Percentiles rank a stretch among this genome's conserved stretches.
These are phyloP conservation scores for Carassius gibelio DNA, from an alignment of 2,113 vertebrate species.

Conservation along the genomic window DNA sequence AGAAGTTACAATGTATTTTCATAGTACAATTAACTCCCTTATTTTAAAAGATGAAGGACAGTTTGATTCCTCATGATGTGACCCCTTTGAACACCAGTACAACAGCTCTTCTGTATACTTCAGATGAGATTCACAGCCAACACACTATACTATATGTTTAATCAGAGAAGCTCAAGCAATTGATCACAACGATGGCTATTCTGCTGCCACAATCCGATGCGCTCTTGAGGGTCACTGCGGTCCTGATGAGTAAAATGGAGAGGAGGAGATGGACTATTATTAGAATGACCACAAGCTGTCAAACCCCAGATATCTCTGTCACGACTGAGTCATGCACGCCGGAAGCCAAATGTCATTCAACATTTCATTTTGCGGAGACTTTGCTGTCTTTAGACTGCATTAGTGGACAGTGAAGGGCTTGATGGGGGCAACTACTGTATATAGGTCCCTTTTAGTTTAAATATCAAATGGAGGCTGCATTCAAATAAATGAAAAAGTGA, in stretches of 20 bases:
- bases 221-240: constrained; percentile 32
- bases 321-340: constrained; percentile 48
- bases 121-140: not conserved
- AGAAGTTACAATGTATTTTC: not conserved
- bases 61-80: not conserved
- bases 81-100: constrained; percentile 10
- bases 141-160: constrained; percentile 1
- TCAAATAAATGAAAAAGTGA: constrained; percentile 46
- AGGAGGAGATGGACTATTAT: constrained; percentile 29
- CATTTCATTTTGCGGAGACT: constrained; percentile 47
- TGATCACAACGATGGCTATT: constrained; percentile 21
- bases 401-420: constrained; percentile 51
- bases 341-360: constrained; percentile 54
- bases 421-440: constrained; percentile 37
- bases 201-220: constrained; percentile 4
- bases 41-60: not conserved
- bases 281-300: constrained; percentile 26
- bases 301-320: constrained; percentile 38
- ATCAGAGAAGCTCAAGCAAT: constrained; percentile 18
- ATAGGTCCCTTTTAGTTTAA: constrained; percentile 55
- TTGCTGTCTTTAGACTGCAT: constrained; percentile 50
- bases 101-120: constrained; percentile 24
- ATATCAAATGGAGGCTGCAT: constrained; percentile 53
- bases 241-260: constrained; percentile 45
- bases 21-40: constrained; percentile 19